These are phyloP conservation scores for Salvator merianae DNA, from an alignment of 2,113 vertebrate genomes.

Conservation along the genomic window DNA sequence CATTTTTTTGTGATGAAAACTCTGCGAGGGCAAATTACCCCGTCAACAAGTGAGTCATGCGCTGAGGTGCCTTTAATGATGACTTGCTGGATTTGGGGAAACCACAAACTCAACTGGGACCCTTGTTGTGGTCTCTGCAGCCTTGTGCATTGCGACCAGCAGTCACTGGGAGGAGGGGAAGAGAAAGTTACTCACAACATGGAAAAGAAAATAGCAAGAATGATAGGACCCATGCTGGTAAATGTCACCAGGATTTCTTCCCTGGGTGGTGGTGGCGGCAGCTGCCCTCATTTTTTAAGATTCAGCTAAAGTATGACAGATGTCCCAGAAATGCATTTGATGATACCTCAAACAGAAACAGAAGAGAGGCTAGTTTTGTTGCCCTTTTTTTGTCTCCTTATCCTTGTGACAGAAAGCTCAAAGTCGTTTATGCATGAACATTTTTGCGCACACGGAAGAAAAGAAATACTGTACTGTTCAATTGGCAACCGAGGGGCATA, in stretches of 20 bases:
- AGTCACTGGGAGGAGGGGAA: background rate
- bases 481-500: too few species aligned
- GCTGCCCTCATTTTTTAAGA: background rate
- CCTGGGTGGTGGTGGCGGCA: background rate
- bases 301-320: background rate
- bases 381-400: background rate
- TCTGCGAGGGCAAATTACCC: slow-evolving; percentile 17
- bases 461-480: background rate
- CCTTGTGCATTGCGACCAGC: background rate
- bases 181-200: background rate
- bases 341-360: background rate
- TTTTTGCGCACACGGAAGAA: background rate
- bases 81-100: slow-evolving; percentile 32
- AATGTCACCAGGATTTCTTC: background rate
- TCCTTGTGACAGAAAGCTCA: background rate
- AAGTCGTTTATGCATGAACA: background rate
- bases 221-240: background rate
- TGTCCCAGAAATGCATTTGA: background rate
- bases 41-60: background rate
- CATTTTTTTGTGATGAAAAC: slow-evolving; percentile 38
- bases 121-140: slow-evolving; percentile 10
- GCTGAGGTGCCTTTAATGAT: slow-evolving; percentile 20
- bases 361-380: background rate
- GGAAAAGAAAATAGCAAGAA: background rate
- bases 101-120: background rate